A percentile compares a stretch with the other conserved stretches of the same genome.
phyloP scores from a whole-genome alignment of 2,888 invertebrate species.

The Sinhomidia bicolor region DNA sequence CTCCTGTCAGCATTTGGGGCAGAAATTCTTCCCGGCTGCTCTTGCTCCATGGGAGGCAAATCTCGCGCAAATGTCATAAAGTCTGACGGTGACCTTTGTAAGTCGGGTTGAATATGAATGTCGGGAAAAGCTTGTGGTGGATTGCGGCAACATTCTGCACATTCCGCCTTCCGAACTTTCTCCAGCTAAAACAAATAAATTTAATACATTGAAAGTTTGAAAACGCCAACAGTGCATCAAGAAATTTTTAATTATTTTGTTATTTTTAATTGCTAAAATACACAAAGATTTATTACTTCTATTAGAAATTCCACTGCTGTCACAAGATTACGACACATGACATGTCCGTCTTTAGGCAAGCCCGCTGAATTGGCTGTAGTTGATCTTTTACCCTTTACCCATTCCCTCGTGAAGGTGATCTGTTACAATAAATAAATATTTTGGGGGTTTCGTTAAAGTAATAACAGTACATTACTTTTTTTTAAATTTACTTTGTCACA shows the following conservation, averaged over 20 bases:
- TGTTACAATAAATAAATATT: constrained; percentile 29
- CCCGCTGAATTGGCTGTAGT: constrained; percentile 47
- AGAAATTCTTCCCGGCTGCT: constrained; percentile 16
- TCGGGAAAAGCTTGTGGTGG: constrained; percentile 31
- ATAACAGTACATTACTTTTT: too few species aligned
- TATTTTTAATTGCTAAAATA: neutral
- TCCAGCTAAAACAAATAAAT: constrained; percentile 54
- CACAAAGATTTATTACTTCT: constrained; percentile 59
- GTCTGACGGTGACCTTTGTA: constrained; percentile 60
- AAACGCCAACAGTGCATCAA: too few species aligned
- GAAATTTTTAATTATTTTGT: too few species aligned
- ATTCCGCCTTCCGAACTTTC: constrained; percentile 56
- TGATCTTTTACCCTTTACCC: constrained; percentile 76
- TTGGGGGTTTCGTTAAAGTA: too few species aligned
- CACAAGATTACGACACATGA: constrained; percentile 68
- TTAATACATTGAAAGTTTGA: too few species aligned
- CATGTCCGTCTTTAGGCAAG: constrained; percentile 65
- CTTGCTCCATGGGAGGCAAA: constrained; percentile 39
- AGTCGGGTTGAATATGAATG: constrained; percentile 19
- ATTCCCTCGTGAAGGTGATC: constrained; percentile 78
- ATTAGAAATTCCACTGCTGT: constrained; percentile 76
- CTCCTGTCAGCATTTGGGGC: constrained; percentile 11
- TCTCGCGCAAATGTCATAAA: constrained; percentile 61
- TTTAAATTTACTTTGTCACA: too few species aligned
- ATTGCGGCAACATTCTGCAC: constrained; percentile 50